phyloP scores from a whole-genome alignment of 2,888 invertebrate genomes.

The Phyllotreta striolata region DNA sequence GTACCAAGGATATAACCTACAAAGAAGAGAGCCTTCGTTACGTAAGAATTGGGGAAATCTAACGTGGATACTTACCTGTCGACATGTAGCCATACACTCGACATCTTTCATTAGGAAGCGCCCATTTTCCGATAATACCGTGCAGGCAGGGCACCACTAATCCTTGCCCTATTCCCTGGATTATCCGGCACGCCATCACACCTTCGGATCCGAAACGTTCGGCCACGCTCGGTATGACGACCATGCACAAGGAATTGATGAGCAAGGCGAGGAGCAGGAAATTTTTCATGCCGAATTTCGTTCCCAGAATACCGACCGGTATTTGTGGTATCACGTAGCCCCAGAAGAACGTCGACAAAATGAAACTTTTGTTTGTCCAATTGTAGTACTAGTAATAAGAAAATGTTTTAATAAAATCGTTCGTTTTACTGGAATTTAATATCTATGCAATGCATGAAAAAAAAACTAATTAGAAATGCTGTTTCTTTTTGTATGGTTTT shows the following conservation, averaged over 20 bases:
- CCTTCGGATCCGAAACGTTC: constrained; percentile 15
- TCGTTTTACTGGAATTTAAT: too few relatives aligned
- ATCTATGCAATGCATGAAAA: too few relatives aligned
- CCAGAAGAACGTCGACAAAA: constrained; percentile 18
- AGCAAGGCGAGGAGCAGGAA: constrained; percentile 13
- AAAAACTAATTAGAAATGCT: too few relatives aligned
- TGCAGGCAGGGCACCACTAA: constrained; percentile 6
- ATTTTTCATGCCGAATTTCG: constrained; percentile 10
- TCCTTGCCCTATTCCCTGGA: constrained; percentile 20
- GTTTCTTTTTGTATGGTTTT: too few relatives aligned
- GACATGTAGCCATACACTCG: constrained; percentile 4
- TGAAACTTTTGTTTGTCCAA: constrained; percentile 16
- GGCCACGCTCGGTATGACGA: constrained; percentile 7
- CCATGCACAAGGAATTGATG: neutral
- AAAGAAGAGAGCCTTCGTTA: neutral
- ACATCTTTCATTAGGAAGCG: constrained; percentile 3
- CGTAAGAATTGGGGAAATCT: neutral
- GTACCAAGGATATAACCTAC: constrained; percentile 11
- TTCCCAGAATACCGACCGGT: constrained; percentile 5
- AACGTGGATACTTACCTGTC: neutral
- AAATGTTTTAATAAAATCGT: too few relatives aligned
- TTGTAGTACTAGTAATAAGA: constrained; percentile 13
- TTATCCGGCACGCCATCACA: constrained; percentile 20
- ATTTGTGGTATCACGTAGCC: constrained; percentile 14
- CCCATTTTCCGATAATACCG: constrained; percentile 17